A percentile compares a stretch with the other conserved stretches of the same genome.
Conservation (phyloP, 2,888 invertebrate genomes). For the Buathra laborator region DNA sequence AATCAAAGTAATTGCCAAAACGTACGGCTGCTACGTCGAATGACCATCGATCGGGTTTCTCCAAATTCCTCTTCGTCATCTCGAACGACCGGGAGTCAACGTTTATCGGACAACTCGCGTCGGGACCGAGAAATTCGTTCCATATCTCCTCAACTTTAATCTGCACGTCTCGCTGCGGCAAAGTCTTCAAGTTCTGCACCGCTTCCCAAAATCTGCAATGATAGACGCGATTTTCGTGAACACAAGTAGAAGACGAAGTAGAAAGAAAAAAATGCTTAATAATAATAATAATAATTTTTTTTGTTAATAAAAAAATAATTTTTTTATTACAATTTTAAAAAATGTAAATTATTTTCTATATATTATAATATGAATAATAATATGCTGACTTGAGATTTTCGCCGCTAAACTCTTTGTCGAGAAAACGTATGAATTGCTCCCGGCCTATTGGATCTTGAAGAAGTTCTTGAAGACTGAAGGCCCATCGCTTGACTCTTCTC, state of each 20-base stretch:
- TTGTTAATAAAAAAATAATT: no score
- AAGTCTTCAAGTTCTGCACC: constrained; percentile 95
- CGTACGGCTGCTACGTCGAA: constrained; percentile 98
- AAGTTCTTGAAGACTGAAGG: constrained; percentile 97
- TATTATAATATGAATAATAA: neutral
- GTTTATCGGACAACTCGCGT: constrained; percentile 98
- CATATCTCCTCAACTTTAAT: constrained; percentile 94
- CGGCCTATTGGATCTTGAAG: constrained; percentile 97
- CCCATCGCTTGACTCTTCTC: constrained; percentile 98
- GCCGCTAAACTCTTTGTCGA: constrained; percentile 99
- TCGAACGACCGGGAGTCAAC: constrained; percentile 97
- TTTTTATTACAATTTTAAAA: neutral
- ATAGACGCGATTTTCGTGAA: constrained; percentile 12
- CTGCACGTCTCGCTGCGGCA: constrained; percentile 94
- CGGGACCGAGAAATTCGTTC: constrained; percentile 96
- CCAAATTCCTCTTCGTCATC: constrained; percentile 92
- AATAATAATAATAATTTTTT: neutral
- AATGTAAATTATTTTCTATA: neutral
- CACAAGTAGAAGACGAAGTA: neutral
- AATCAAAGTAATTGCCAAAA: constrained; percentile 53
- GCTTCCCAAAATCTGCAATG: constrained; percentile 96
- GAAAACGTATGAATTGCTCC: constrained; percentile 98
- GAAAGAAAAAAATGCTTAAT: neutral
- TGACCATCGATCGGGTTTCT: constrained; percentile 95
- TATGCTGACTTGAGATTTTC: constrained; percentile 97